These are phyloP conservation scores for Oedothorax gibbosus DNA, from an alignment of 1,140 invertebrate genomes.

Conservation along the genomic window DNA sequence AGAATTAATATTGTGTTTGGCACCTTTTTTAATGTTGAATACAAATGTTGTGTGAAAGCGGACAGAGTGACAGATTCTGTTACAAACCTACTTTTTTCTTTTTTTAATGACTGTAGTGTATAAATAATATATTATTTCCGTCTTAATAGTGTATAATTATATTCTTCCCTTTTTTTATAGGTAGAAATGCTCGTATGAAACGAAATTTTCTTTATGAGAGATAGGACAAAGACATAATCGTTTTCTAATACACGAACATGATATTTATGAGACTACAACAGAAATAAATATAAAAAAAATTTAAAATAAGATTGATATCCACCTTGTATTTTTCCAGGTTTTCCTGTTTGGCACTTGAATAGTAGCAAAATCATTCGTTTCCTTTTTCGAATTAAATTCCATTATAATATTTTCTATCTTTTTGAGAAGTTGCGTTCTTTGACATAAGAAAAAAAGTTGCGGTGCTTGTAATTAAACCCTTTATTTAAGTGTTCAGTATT, in stretches of 20 bases:
- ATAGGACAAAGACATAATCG: too few species aligned
- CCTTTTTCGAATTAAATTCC: constrained; percentile 15
- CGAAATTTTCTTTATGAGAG: too few species aligned
- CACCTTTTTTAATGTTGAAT: too few species aligned
- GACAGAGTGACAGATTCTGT: too few species aligned
- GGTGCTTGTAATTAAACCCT: background rate
- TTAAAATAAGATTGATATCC: background rate
- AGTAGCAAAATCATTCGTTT: background rate
- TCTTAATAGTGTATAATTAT: background rate
- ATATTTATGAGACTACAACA: background rate
- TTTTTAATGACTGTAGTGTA: background rate
- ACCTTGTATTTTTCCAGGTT: constrained; percentile 35
- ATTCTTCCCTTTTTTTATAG: background rate
- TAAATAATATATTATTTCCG: background rate
- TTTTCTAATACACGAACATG: background rate
- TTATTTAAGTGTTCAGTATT: background rate
- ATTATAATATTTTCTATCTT: constrained; percentile 38
- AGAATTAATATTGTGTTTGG: too few species aligned
- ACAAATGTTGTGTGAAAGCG: too few species aligned
- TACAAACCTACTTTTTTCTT: too few species aligned
- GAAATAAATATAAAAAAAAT: too few species aligned
- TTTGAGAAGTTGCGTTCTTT: background rate
- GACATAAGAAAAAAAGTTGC: background rate
- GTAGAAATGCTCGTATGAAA: background rate
- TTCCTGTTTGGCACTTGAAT: constrained; percentile 26